These are phyloP conservation scores for Candoia aspera DNA, from an alignment of 2,113 vertebrate genomes.

Conservation along the genomic window DNA sequence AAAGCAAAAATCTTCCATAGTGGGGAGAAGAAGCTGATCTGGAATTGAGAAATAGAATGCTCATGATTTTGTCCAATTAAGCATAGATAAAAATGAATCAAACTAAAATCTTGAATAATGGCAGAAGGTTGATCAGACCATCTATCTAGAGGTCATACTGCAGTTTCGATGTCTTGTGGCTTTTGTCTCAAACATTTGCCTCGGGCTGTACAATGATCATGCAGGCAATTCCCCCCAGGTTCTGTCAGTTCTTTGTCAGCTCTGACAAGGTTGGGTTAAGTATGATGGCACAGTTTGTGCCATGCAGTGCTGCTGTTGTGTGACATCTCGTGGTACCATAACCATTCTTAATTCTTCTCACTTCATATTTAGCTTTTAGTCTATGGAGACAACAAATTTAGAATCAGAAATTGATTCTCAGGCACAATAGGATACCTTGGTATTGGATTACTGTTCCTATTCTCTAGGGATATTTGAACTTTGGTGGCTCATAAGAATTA, in stretches of 20 bases:
- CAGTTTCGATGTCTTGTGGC: not conserved
- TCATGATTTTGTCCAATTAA: conserved; percentile 36
- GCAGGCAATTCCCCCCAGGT: not conserved
- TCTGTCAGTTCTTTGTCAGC: not conserved
- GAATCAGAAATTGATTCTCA: not conserved
- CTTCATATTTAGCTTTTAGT: not conserved
- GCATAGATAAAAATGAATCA: conserved; percentile 35
- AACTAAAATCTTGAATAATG: not conserved
- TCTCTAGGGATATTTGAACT: not conserved
- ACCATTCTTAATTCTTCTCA: not conserved
- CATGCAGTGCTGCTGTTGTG: not conserved
- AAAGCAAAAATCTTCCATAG: conserved; percentile 44
- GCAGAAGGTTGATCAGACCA: not conserved
- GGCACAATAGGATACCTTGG: not conserved
- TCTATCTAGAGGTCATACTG: not conserved
- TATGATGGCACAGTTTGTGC: too few species aligned
- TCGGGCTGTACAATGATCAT: not conserved
- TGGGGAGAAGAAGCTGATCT: conserved; percentile 22
- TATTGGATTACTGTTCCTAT: not conserved
- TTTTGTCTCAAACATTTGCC: not conserved
- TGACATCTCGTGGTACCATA: not conserved
- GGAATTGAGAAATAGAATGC: conserved; percentile 35
- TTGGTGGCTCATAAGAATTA: not conserved
- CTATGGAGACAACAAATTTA: not conserved
- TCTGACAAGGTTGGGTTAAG: not conserved